These are phyloP conservation scores for Labeo rohita DNA, from an alignment of 2,113 vertebrate genomes.

Conservation along the genomic window DNA sequence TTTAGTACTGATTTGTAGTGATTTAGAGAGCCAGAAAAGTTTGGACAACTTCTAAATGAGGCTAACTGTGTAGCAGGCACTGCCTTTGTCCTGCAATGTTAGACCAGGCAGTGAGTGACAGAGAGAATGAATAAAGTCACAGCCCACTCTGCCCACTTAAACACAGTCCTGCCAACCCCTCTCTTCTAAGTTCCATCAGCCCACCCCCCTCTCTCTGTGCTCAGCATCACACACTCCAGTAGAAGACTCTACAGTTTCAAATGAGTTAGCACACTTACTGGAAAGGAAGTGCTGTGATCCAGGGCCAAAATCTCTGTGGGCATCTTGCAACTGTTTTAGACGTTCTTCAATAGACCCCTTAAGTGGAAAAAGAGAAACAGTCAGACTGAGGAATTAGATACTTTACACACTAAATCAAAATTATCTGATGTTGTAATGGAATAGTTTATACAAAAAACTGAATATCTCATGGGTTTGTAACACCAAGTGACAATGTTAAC, in stretches of 20 bases:
- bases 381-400: neutral
- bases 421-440: neutral
- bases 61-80: neutral
- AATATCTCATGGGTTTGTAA: neutral
- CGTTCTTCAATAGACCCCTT: slow-evolving; percentile 91
- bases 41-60: neutral
- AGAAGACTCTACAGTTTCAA: slow-evolving; percentile 53
- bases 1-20: neutral
- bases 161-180: neutral
- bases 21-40: neutral
- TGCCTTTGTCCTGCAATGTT: neutral
- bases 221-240: slow-evolving; percentile 33
- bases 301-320: slow-evolving; percentile 95
- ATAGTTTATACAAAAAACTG: neutral
- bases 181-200: neutral
- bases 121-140: slow-evolving; percentile 9
- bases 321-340: slow-evolving; percentile 95
- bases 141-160: neutral
- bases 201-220: neutral
- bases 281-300: slow-evolving; percentile 98
- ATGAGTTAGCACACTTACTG: slow-evolving; percentile 79
- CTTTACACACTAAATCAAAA: neutral
- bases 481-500: neutral
- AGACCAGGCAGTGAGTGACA: neutral
- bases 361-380: slow-evolving; percentile 22